These are phyloP conservation scores for Chlorodrepanis virens DNA, from an alignment of 2,113 vertebrate species.

Conservation along the genomic window DNA sequence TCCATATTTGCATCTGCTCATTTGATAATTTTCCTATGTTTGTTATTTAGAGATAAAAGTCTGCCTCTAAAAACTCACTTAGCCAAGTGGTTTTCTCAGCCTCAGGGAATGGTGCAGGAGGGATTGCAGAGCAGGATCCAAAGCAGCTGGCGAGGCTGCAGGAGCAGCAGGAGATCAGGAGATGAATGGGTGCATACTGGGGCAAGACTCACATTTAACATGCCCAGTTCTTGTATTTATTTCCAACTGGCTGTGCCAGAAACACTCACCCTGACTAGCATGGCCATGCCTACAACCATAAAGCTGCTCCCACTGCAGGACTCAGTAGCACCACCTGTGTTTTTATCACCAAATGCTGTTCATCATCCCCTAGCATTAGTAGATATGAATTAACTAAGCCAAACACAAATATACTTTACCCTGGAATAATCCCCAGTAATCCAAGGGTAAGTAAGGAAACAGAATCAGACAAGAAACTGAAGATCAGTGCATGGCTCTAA, in stretches of 20 bases:
- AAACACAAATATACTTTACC: constrained; percentile 5
- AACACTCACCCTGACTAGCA: background rate
- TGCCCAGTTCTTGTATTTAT: background rate
- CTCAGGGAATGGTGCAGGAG: constrained; percentile 7
- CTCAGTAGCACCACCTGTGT: background rate
- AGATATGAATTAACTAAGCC: constrained; percentile 37
- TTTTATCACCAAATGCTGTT: background rate
- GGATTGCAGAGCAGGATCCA: constrained; percentile 19
- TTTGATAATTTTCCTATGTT: constrained; percentile 3
- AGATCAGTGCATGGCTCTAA: background rate
- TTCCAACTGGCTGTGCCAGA: background rate
- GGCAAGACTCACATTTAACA: background rate
- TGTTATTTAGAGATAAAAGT: constrained; percentile 39
- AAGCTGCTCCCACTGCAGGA: background rate
- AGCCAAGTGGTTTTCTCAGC: constrained; percentile 28
- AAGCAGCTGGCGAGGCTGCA: background rate
- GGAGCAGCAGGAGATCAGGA: constrained; percentile 1
- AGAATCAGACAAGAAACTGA: background rate
- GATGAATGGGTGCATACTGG: background rate
- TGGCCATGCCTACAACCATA: background rate
- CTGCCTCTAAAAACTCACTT: constrained; percentile 29
- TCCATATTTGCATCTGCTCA: background rate
- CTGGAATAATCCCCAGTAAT: background rate
- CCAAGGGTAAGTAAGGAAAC: background rate
- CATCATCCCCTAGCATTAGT: background rate